Evolutionary conservation across 2,888 invertebrate genomes (phyloP), one percentile per base, ranked within the genome.

Genomic region (Theretra japonica): DNA sequence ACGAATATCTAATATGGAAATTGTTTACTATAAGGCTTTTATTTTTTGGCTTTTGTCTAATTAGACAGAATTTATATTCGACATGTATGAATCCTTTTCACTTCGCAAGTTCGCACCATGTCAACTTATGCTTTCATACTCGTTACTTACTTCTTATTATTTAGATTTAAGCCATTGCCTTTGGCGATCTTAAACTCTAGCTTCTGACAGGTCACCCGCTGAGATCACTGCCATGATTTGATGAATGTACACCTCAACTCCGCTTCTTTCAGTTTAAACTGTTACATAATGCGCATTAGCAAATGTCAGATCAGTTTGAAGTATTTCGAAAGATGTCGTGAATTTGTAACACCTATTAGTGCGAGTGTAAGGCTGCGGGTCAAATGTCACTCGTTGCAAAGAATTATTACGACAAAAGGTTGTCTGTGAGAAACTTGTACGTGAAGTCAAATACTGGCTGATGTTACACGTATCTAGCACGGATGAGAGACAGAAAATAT

Each of bases 301-400:
- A 65, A 65, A 65, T 65, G 65, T 65, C 65, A 65, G 65, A 48
- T 17, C 41, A 48, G 41, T 65, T 65, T 41, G 23, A 41, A 65
- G 23, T 48, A 65, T 65, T 65, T 65, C 65, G 65, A 65, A 41
- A 48, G 65, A 65, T 65, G 48, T 65, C 65, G 48, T 65, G 65
- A 41, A 65, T 65, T 65, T 48, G 65, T 65, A 65, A 65, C 65
- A 65, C 65, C 41, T 65, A 48, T 41, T 48, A 41, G 65, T 65
- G 65, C 41, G 23, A 65, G 65, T 41, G 62, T 41, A 65, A 48
- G 23, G 17, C 41, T n/a, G 41, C 23, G 17, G 65, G 65, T 65
- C 65, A 65, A 65, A 65, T 65, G 65, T 65, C 65, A 65, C 65
- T 65, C 8, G 33, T 65, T 65, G 48, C 65, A 65, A 65, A 65